Conservation (phyloP, 2,113 vertebrate genomes). For the Pygoscelis adeliae region DNA sequence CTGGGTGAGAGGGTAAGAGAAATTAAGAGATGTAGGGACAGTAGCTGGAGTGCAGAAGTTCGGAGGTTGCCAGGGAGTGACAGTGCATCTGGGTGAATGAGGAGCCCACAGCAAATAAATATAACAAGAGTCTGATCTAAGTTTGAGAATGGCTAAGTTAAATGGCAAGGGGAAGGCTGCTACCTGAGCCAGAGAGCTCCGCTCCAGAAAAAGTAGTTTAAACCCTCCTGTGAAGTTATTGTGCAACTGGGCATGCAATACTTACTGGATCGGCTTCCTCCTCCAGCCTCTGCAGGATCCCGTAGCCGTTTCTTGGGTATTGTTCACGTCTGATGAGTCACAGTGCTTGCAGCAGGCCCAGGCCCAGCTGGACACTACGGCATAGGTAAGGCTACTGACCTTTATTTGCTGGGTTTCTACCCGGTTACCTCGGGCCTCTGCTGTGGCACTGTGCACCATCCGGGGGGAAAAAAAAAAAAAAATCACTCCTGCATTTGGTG, state of each 20-base stretch:
- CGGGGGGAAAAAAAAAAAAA: neutral
- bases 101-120: neutral
- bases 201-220: neutral
- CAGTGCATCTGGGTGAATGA: neutral
- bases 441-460: neutral
- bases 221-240: neutral
- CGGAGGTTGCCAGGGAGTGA: neutral
- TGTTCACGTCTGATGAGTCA: conserved; percentile 10
- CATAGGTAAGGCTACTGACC: neutral
- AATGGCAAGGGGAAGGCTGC: neutral
- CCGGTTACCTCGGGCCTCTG: neutral
- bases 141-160: neutral
- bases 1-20: neutral
- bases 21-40: neutral
- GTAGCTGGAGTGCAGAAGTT: neutral
- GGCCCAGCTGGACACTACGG: neutral
- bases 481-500: neutral
- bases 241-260: conserved; percentile 57
- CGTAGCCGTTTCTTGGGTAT: neutral
- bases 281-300: conserved; percentile 22
- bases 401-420: neutral
- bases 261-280: conserved; percentile 36
- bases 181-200: neutral
- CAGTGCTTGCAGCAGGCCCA: neutral
- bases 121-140: neutral